phyloP scores from a whole-genome alignment of 2,797 vertebrate species.

The Rhinogobio ventralis region DNA sequence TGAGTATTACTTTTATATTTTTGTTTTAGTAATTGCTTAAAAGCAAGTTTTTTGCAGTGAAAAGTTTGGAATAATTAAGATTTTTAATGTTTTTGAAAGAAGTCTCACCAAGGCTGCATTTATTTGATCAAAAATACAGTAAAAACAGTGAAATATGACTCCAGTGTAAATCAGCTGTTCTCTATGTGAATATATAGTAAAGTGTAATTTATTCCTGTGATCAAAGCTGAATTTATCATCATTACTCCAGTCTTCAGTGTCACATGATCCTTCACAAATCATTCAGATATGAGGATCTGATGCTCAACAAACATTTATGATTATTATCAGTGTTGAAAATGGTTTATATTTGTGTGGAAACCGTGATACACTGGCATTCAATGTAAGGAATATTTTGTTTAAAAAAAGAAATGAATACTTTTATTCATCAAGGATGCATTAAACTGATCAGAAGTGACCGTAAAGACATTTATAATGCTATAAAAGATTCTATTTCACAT shows the following conservation, averaged over 20 bases:
- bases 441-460: neutral
- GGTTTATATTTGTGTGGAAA: neutral
- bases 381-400: neutral
- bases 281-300: too few species aligned
- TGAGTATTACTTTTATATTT: neutral
- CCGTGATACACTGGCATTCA: neutral
- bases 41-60: too few species aligned
- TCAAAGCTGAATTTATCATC: neutral
- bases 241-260: slow-evolving; percentile 4
- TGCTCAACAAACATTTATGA: too few species aligned
- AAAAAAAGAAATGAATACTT: neutral
- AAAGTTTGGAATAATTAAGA: neutral
- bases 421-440: neutral
- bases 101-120: neutral
- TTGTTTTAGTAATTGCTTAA: neutral
- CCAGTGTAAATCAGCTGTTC: rapidly evolving
- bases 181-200: neutral
- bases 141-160: neutral
- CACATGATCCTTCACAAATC: slow-evolving; percentile 1
- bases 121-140: neutral
- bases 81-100: neutral
- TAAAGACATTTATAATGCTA: too few species aligned
- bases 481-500: too few species aligned
- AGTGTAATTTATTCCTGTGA: neutral
- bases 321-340: neutral